Conservation (phyloP, 2,888 invertebrate species). For the Caenorhabditis sinica region DNA sequence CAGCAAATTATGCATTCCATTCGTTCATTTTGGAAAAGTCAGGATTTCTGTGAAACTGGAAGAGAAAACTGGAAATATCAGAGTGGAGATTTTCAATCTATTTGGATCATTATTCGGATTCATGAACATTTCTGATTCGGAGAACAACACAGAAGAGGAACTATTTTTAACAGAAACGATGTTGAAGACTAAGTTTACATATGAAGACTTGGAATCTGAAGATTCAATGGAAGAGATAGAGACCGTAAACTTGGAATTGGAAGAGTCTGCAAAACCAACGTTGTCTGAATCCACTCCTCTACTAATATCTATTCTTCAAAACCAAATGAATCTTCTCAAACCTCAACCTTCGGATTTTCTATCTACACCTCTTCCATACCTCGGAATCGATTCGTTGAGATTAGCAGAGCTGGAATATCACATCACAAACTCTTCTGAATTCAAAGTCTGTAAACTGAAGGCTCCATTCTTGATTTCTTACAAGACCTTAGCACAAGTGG, state of each 20-base stretch:
- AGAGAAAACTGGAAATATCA: constrained; percentile 2
- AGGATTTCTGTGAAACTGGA: constrained; percentile 43
- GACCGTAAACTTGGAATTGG: not conserved
- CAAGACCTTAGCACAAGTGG: constrained; percentile 9
- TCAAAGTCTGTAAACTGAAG: not conserved
- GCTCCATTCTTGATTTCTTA: constrained; percentile 28
- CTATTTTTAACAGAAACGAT: constrained; percentile 8
- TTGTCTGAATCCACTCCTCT: not conserved
- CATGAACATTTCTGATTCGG: not conserved
- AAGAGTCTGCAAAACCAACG: not conserved
- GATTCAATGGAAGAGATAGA: not conserved
- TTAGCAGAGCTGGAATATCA: constrained; percentile 55
- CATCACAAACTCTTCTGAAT: constrained; percentile 19
- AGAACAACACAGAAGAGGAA: not conserved
- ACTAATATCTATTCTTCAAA: constrained; percentile 22
- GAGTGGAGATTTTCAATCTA: constrained; percentile 45
- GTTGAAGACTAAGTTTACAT: not conserved
- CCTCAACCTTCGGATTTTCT: not conserved
- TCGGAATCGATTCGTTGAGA: constrained; percentile 60
- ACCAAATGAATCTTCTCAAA: constrained; percentile 38
- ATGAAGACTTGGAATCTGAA: not conserved
- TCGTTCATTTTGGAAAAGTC: constrained; percentile 62
- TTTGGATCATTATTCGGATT: constrained; percentile 56
- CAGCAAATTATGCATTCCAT: constrained; percentile 34
- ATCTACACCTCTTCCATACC: constrained; percentile 39